Evolutionary conservation across 2,797 vertebrate genomes (phyloP).

Genomic region (Taenioides sp.): DNA sequence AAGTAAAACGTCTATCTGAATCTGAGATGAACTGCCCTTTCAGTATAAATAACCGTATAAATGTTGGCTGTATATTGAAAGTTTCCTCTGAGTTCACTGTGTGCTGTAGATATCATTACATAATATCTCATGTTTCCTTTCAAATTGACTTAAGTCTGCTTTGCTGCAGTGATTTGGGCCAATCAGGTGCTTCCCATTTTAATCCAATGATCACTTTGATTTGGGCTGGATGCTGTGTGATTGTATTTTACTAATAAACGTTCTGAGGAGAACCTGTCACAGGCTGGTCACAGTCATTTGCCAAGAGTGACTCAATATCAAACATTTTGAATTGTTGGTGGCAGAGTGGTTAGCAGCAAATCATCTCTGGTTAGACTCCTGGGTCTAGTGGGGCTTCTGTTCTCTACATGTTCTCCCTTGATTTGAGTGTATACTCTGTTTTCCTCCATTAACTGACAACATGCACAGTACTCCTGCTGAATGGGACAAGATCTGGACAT

Average conservation of each 20-base stretch:
- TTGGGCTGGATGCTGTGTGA: background rate
- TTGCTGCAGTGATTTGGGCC: constrained; percentile 51
- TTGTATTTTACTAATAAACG: constrained; percentile 4
- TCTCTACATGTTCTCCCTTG: too few species aligned
- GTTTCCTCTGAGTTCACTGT: background rate
- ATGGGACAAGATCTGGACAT: too few species aligned
- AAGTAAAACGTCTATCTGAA: background rate
- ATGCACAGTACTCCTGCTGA: too few species aligned
- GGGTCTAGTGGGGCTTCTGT: too few species aligned
- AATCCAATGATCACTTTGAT: constrained; percentile 15
- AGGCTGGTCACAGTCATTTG: background rate
- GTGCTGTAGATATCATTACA: background rate
- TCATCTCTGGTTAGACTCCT: too few species aligned
- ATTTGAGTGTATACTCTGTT: too few species aligned
- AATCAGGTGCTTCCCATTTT: constrained; percentile 66
- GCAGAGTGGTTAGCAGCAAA: too few species aligned
- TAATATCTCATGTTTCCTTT: constrained; percentile 51
- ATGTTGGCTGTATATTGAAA: too few species aligned
- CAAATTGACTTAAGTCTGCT: constrained; percentile 65
- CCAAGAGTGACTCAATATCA: background rate
- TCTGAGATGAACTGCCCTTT: background rate
- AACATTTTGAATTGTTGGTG: background rate
- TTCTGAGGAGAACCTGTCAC: background rate
- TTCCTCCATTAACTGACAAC: too few species aligned
- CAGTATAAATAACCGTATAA: background rate